These are phyloP conservation scores for Cephalophus harveyi DNA, from an alignment of 2,113 vertebrate genomes.

Conservation along the genomic window DNA sequence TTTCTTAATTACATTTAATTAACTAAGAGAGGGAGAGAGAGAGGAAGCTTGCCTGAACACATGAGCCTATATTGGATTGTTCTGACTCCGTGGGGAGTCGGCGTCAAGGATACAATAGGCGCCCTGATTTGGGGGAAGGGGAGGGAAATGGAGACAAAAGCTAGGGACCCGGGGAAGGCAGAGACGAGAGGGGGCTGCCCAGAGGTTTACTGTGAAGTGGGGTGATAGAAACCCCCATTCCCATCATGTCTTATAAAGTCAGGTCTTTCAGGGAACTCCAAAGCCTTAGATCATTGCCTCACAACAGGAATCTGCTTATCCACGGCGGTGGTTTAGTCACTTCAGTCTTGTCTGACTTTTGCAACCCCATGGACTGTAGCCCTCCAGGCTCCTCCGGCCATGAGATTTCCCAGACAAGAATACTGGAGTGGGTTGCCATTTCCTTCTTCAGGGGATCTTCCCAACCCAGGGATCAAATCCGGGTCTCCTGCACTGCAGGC, in stretches of 20 bases:
- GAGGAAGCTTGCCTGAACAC: not conserved
- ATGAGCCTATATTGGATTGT: not conserved
- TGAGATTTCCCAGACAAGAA: not conserved
- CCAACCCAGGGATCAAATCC: not conserved
- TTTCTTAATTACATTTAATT: slow-evolving; percentile 74
- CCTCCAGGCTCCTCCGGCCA: not conserved
- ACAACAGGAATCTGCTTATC: not conserved
- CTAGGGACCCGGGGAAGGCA: not conserved
- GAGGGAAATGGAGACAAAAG: not conserved
- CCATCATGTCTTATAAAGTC: not conserved
- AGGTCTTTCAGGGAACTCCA: not conserved
- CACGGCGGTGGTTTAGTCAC: not conserved
- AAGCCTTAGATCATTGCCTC: not conserved
- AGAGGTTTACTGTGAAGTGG: not conserved
- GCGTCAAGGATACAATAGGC: not conserved
- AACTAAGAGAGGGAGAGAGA: not conserved
- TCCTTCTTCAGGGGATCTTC: not conserved
- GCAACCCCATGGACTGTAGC: not conserved
- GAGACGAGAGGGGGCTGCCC: not conserved
- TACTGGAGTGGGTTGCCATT: not conserved
- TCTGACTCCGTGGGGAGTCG: not conserved
- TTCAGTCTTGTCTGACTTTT: not conserved
- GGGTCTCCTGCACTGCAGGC: not conserved
- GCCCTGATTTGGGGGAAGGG: not conserved
- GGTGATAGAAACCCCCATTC: not conserved